phyloP scores from a whole-genome alignment of 2,888 invertebrate species.

The Brenthis daphne region DNA sequence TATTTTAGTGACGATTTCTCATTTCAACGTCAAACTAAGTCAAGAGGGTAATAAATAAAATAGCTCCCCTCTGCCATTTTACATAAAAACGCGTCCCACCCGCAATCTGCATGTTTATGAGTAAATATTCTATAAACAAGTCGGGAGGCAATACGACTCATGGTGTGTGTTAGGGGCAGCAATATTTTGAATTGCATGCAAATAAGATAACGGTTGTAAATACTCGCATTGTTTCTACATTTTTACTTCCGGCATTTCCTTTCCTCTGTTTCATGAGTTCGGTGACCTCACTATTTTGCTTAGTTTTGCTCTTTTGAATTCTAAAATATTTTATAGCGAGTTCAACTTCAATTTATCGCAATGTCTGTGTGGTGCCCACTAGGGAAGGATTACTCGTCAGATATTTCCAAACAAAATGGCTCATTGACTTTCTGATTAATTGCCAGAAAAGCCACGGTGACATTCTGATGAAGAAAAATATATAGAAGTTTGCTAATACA shows the following conservation, averaged over 20 bases:
- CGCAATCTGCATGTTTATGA: conserved; percentile 82
- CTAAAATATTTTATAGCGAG: conserved; percentile 23
- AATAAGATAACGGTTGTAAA: conserved; percentile 79
- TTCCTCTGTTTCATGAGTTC: conserved; percentile 58
- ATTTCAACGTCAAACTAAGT: conserved; percentile 66
- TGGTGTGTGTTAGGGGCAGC: conserved; percentile 62
- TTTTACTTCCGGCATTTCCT: conserved; percentile 59
- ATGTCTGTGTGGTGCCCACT: conserved; percentile 54
- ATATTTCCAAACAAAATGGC: conserved; percentile 77
- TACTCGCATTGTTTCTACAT: conserved; percentile 59
- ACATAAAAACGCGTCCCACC: conserved; percentile 80
- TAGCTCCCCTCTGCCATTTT: conserved; percentile 75
- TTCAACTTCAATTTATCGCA: conserved; percentile 31
- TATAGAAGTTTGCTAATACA: conserved; percentile 37
- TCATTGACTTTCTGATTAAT: conserved; percentile 82
- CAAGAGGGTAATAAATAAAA: conserved; percentile 81
- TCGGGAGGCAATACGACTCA: conserved; percentile 59
- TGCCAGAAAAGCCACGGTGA: conserved; percentile 69
- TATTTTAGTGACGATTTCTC: conserved; percentile 60
- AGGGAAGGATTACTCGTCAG: conserved; percentile 76
- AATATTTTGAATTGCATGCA: conserved; percentile 79
- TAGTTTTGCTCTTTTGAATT: conserved; percentile 16
- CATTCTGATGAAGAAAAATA: conserved; percentile 65
- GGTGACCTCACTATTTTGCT: conserved; percentile 48
- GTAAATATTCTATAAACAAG: conserved; percentile 81